These are phyloP conservation scores for Brienomyrus longianalis DNA, from an alignment of 2,113 vertebrate genomes.

Conservation along the genomic window DNA sequence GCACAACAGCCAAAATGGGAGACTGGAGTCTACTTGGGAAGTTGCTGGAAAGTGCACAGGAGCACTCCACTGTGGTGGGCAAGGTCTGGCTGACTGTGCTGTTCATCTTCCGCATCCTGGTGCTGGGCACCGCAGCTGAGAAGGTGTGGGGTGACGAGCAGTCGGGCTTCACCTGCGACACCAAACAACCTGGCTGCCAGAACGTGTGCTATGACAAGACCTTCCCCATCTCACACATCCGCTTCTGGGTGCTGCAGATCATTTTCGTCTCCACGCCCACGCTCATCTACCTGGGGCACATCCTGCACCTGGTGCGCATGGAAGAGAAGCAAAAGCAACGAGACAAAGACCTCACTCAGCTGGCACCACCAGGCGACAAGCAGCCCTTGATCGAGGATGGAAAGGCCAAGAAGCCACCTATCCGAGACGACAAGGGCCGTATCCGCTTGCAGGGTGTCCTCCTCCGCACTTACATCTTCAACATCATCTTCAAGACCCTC, in stretches of 20 bases:
- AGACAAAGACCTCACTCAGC: conserved; percentile 27
- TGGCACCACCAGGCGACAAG: conserved; percentile 35
- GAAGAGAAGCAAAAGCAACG: conserved; percentile 68
- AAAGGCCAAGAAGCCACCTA: conserved; percentile 40
- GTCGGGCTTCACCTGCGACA: conserved; percentile 78
- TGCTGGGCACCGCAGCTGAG: conserved; percentile 72
- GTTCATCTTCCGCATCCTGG: conserved; percentile 79
- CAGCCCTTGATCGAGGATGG: conserved; percentile 40
- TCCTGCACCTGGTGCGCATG: conserved; percentile 74
- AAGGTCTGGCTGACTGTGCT: conserved; percentile 82
- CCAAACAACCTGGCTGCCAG: conserved; percentile 82
- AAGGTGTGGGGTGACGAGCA: conserved; percentile 80
- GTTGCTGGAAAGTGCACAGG: conserved; percentile 77
- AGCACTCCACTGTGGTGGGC: conserved; percentile 78
- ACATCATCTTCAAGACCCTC: conserved; percentile 74
- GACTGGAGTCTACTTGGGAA: conserved; percentile 77
- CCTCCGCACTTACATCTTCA: conserved; percentile 73
- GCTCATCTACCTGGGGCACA: conserved; percentile 79
- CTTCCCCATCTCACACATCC: conserved; percentile 84
- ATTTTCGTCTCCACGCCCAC: conserved; percentile 82
- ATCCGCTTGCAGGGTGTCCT: conserved; percentile 67
- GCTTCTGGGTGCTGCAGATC: conserved; percentile 89
- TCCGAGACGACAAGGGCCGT: conserved; percentile 54
- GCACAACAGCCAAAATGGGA: conserved; percentile 58
- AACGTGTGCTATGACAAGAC: conserved; percentile 81